Conservation (phyloP, 2,888 invertebrate genomes). For the Euclidia mi region DNA sequence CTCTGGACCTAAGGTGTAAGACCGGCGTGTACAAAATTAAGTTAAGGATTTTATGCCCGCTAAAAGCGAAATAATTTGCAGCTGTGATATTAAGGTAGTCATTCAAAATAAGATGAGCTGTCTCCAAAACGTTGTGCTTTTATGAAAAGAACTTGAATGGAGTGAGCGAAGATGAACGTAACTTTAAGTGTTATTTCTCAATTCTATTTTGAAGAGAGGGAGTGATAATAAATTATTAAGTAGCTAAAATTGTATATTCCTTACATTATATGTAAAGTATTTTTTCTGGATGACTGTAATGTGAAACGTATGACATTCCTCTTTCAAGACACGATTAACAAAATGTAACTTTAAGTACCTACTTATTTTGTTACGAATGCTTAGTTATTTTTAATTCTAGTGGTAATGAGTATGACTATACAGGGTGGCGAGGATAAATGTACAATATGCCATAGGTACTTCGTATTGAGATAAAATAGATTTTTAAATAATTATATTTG, state of each 20-base stretch:
- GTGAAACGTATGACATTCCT: constrained; percentile 41
- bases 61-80: constrained; percentile 70
- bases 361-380: too few relatives aligned
- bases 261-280: constrained; percentile 14
- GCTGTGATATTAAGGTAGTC: constrained; percentile 83
- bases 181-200: constrained; percentile 32
- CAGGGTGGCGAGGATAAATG: neutral
- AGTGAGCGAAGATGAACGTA: neutral
- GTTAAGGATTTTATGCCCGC: constrained; percentile 57
- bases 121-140: constrained; percentile 22
- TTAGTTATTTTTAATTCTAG: constrained; percentile 8
- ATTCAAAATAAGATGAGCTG: constrained; percentile 51
- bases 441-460: constrained; percentile 1
- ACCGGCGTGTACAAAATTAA: constrained; percentile 47
- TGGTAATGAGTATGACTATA: constrained; percentile 16
- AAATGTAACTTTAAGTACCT: constrained; percentile 11
- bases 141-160: constrained; percentile 13
- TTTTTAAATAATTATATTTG: too few relatives aligned
- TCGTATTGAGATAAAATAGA: too few relatives aligned
- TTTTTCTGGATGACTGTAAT: constrained; percentile 25
- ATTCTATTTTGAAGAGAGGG: constrained; percentile 36
- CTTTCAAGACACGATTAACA: constrained; percentile 33
- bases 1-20: constrained; percentile 64
- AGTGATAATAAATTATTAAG: constrained; percentile 28
- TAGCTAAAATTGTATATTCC: constrained; percentile 22